A percentile compares a stretch with the other conserved stretches of the same genome.
These are phyloP conservation scores for Meles meles DNA, from an alignment of 2,113 vertebrate species.

Conservation along the genomic window DNA sequence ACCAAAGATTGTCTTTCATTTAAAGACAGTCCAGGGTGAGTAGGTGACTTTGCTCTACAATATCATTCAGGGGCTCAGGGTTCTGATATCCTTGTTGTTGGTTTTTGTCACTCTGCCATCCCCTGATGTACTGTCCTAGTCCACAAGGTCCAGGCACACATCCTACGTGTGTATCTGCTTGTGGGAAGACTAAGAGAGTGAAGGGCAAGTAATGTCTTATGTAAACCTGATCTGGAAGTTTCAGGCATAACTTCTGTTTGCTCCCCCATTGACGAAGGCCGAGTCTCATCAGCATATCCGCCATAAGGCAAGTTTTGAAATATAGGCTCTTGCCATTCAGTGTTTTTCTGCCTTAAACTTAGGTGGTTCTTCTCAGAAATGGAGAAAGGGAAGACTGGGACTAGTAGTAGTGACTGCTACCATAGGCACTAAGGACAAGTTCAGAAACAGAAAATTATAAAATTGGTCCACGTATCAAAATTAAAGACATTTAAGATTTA, in stretches of 20 bases:
- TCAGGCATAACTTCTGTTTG: not conserved
- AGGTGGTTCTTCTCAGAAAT: not conserved
- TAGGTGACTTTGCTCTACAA: not conserved
- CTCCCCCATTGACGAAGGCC: not conserved
- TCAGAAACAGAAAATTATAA: not conserved
- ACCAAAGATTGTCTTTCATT: not conserved
- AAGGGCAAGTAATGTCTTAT: not conserved
- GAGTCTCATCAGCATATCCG: not conserved
- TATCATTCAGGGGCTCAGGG: not conserved
- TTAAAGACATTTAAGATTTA: not conserved
- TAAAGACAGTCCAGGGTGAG: not conserved
- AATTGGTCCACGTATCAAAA: slow-evolving; percentile 1
- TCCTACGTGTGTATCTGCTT: not conserved
- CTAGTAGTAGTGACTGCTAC: not conserved
- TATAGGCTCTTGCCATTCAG: not conserved
- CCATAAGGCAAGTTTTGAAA: not conserved
- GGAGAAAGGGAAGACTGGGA: not conserved
- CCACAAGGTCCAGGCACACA: not conserved
- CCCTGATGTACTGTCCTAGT: not conserved
- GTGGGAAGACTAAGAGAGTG: not conserved
- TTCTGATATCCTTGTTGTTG: not conserved
- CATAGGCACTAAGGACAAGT: not conserved
- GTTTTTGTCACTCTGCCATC: not conserved
- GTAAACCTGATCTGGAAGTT: not conserved
- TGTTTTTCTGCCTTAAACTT: not conserved